phyloP scores from a whole-genome alignment of 2,888 invertebrate species.

The Coremacera marginata region DNA sequence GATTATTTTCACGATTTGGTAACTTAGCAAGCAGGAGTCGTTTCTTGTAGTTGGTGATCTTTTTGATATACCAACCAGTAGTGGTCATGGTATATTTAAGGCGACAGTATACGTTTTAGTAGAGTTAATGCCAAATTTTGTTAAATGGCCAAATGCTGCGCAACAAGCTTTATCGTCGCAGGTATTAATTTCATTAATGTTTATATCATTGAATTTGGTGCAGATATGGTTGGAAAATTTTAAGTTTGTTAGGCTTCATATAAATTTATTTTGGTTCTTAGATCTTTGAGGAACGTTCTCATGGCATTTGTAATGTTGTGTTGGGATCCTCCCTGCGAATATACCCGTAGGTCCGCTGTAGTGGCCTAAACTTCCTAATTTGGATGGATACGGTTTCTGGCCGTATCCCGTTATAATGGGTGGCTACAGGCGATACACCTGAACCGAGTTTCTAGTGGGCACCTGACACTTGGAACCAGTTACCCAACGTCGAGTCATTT shows the following conservation, averaged over 20 bases:
- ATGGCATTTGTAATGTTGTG: conserved; percentile 2
- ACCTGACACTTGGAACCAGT: no score
- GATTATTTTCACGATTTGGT: conserved; percentile 26
- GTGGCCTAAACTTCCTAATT: no score
- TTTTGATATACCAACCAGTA: conserved; percentile 12
- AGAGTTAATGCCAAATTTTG: neutral
- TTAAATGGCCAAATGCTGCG: neutral
- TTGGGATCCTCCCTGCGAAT: no score
- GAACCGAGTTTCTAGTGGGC: no score
- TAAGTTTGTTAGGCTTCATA: neutral
- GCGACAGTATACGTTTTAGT: neutral
- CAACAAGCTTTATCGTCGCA: neutral
- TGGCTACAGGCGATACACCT: no score
- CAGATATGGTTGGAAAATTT: neutral
- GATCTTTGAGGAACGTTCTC: conserved; percentile 10
- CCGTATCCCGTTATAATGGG: no score
- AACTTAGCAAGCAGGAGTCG: conserved; percentile 17
- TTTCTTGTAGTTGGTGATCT: conserved; percentile 20
- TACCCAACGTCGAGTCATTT: no score
- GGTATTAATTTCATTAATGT: neutral
- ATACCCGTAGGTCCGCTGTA: no score
- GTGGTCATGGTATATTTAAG: conserved; percentile 13
- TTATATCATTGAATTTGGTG: neutral
- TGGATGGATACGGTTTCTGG: no score
- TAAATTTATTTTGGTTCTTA: neutral